Conservation (phyloP, 2,113 vertebrate genomes). For the Atrichornis clamosus region DNA sequence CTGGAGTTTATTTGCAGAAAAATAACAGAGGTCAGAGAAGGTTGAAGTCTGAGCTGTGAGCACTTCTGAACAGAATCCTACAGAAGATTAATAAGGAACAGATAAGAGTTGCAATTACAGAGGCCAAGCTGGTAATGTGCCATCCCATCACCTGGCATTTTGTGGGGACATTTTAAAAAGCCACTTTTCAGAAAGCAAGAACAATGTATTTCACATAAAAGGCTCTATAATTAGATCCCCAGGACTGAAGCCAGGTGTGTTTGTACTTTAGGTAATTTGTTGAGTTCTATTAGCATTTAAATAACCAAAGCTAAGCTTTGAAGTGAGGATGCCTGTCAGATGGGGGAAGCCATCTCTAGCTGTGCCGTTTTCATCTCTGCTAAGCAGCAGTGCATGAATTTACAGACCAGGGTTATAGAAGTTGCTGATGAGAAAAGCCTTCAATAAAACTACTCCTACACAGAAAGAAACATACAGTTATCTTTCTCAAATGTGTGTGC, state of each 20-base stretch:
- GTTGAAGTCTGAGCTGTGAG: not conserved
- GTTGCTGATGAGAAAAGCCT: not conserved
- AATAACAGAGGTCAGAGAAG: not conserved
- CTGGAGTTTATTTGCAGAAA: not conserved
- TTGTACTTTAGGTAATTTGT: not conserved
- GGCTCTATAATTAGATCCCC: conserved; percentile 7
- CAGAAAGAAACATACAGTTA: not conserved
- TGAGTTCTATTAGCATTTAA: conserved; percentile 46
- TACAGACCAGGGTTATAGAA: not conserved
- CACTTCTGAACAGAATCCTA: not conserved
- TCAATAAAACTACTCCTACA: not conserved
- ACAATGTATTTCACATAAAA: conserved; percentile 32
- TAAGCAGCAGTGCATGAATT: not conserved
- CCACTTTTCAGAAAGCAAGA: not conserved
- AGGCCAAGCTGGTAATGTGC: not conserved
- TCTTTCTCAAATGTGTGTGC: not conserved
- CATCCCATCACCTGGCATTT: conserved; percentile 16
- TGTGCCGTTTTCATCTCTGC: not conserved
- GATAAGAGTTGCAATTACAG: not conserved
- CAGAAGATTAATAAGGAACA: not conserved
- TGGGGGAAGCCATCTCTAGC: not conserved
- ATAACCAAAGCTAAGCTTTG: conserved; percentile 35
- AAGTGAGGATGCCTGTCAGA: not conserved
- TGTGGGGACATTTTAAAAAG: not conserved
- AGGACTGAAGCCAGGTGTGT: conserved; percentile 14